Percentiles rank a stretch among this genome's conserved stretches.
These are phyloP conservation scores for Aeoliscus strigatus DNA, from an alignment of 2,797 vertebrate genomes.

Conservation along the genomic window DNA sequence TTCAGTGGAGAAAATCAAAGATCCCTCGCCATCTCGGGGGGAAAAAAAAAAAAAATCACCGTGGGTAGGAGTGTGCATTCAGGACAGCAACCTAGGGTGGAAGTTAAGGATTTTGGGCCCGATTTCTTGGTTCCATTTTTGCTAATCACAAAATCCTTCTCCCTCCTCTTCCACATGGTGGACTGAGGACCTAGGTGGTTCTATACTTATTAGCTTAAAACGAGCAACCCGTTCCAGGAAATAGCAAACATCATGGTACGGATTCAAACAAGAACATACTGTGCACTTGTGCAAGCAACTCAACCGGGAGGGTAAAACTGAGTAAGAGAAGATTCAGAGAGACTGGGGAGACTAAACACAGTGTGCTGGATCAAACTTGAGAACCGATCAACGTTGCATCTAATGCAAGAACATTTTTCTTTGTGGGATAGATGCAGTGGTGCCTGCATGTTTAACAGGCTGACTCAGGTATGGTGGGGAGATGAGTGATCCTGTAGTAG, in stretches of 20 bases:
- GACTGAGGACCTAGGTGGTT: constrained; percentile 87
- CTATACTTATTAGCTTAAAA: constrained; percentile 81
- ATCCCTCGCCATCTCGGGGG: constrained; percentile 32
- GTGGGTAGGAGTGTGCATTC: constrained; percentile 85
- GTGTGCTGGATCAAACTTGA: constrained; percentile 18
- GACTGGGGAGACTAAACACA: constrained; percentile 30
- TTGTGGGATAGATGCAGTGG: constrained; percentile 7
- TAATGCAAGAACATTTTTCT: constrained; percentile 61
- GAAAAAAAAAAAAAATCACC: constrained; percentile 66
- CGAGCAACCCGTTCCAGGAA: constrained; percentile 71
- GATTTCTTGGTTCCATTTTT: constrained; percentile 81
- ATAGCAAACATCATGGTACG: constrained; percentile 56
- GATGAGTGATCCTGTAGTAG: constrained; percentile 91
- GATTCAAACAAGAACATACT: constrained; percentile 75
- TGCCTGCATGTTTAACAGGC: constrained; percentile 62
- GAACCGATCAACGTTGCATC: not conserved
- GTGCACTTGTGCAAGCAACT: constrained; percentile 65
- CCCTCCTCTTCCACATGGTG: constrained; percentile 87
- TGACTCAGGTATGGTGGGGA: constrained; percentile 93
- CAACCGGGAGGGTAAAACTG: constrained; percentile 51
- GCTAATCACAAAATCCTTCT: constrained; percentile 83
- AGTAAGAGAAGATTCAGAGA: constrained; percentile 29
- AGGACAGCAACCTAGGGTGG: constrained; percentile 82
- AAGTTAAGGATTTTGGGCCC: constrained; percentile 83
- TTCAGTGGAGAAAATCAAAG: constrained; percentile 46